Evolutionary conservation across 2,113 vertebrate species (phyloP).

Genomic region (Otis tarda): DNA sequence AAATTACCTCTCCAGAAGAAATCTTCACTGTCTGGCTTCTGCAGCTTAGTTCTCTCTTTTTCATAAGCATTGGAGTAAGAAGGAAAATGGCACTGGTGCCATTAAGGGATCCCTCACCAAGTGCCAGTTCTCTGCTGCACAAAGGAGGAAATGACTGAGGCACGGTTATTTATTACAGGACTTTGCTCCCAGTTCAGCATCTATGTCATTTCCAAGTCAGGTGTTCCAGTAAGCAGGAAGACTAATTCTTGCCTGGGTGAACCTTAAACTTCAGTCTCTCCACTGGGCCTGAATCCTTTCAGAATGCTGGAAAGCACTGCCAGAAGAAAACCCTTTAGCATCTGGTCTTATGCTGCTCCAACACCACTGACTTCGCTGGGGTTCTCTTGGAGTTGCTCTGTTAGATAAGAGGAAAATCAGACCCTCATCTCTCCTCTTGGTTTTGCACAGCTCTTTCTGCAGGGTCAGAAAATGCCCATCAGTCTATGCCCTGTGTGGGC

Average conservation of each 20-base stretch:
- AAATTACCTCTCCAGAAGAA: slow-evolving; percentile 69
- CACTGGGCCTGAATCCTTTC: background rate
- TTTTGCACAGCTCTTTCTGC: background rate
- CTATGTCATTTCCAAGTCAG: slow-evolving; percentile 52
- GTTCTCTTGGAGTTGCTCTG: background rate
- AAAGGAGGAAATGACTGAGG: slow-evolving; percentile 65
- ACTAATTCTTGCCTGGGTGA: background rate
- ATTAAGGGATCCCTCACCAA: background rate
- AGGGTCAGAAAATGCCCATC: background rate
- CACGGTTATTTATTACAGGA: slow-evolving; percentile 76
- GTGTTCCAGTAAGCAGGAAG: background rate
- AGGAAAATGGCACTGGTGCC: background rate
- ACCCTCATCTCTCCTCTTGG: background rate
- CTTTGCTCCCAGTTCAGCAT: slow-evolving; percentile 72
- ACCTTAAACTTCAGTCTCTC: slow-evolving; percentile 15
- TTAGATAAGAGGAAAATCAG: background rate
- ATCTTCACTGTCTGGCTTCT: background rate
- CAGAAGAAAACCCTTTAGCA: background rate
- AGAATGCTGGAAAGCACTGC: background rate
- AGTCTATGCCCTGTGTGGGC: background rate
- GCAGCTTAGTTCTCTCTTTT: background rate
- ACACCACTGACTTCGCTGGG: background rate
- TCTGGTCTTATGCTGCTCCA: background rate
- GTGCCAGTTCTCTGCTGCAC: background rate
- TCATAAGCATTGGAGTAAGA: background rate